Conservation (phyloP, 2,888 invertebrate genomes). For the Caenorhabditis imperialis region DNA sequence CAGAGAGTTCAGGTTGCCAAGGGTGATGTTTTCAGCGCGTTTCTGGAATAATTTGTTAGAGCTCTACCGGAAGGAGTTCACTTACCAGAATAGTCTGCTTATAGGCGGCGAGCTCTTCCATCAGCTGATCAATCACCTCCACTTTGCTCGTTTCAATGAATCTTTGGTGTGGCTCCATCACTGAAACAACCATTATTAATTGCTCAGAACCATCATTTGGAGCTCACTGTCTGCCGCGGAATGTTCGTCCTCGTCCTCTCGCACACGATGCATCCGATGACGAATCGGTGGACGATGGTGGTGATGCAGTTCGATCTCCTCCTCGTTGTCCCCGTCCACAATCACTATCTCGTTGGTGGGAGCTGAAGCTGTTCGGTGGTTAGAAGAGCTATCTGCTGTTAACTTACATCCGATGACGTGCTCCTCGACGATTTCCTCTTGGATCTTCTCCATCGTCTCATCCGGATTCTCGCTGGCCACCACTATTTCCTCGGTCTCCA, state of each 20-base stretch:
- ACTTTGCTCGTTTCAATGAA: constrained; percentile 28
- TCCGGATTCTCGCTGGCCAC: constrained; percentile 2
- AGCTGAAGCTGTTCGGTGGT: constrained; percentile 14
- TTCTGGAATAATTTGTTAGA: constrained; percentile 32
- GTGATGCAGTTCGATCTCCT: constrained; percentile 15
- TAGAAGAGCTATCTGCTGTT: neutral
- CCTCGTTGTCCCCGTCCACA: constrained; percentile 39
- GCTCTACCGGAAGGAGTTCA: neutral
- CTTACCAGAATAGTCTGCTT: constrained; percentile 34
- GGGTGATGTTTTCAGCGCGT: constrained; percentile 18
- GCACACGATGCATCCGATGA: too few species aligned
- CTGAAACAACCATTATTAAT: constrained; percentile 23
- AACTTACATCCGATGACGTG: constrained; percentile 18
- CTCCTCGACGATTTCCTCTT: constrained; percentile 9
- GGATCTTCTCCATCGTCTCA: constrained; percentile 12
- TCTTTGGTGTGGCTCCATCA: constrained; percentile 3
- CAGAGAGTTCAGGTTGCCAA: constrained; percentile 30
- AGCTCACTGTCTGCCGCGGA: too few species aligned
- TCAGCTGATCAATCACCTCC: constrained; percentile 10
- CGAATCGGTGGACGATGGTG: constrained; percentile 39
- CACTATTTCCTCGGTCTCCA: constrained; percentile 26
- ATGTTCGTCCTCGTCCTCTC: neutral
- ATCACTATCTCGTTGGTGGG: constrained; percentile 41
- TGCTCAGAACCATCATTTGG: constrained; percentile 1
- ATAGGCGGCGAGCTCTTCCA: constrained; percentile 43